Percentiles rank a stretch among this genome's conserved stretches.
Evolutionary conservation across 2,113 vertebrate species (phyloP).

Genomic region (Montifringilla adamsi): DNA sequence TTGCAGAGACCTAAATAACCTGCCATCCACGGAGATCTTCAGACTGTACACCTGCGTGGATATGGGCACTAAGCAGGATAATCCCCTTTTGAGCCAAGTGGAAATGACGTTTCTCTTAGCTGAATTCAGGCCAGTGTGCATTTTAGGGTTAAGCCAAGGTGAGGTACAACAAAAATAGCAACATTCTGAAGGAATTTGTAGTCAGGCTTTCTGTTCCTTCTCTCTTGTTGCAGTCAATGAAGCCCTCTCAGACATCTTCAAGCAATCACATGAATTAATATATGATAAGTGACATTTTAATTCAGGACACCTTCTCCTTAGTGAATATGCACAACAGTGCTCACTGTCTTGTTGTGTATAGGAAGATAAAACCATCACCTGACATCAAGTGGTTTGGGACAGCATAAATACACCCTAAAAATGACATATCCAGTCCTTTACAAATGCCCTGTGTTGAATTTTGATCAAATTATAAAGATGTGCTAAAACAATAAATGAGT

Average conservation of each 20-base stretch:
- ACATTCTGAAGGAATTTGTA: background rate
- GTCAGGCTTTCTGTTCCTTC: background rate
- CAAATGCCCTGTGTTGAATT: background rate
- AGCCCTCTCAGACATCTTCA: background rate
- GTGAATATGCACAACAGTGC: fast-evolving
- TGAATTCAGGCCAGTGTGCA: background rate
- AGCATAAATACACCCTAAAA: background rate
- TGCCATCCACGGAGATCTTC: background rate
- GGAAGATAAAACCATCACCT: background rate
- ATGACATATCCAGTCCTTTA: background rate
- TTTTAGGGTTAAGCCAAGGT: background rate
- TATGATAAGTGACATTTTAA: background rate
- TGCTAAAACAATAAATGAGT: background rate
- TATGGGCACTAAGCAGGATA: background rate
- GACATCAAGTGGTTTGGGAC: background rate
- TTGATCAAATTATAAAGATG: background rate
- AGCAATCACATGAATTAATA: background rate
- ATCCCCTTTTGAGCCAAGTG: background rate
- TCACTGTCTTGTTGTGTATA: fast-evolving
- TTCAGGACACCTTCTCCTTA: background rate
- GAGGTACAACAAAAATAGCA: background rate
- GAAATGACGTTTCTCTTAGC: background rate
- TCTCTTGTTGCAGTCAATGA: background rate
- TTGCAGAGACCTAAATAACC: background rate
- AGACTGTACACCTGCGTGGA: background rate